phyloP scores from a whole-genome alignment of 2,113 vertebrate species.

The Proteles cristata region DNA sequence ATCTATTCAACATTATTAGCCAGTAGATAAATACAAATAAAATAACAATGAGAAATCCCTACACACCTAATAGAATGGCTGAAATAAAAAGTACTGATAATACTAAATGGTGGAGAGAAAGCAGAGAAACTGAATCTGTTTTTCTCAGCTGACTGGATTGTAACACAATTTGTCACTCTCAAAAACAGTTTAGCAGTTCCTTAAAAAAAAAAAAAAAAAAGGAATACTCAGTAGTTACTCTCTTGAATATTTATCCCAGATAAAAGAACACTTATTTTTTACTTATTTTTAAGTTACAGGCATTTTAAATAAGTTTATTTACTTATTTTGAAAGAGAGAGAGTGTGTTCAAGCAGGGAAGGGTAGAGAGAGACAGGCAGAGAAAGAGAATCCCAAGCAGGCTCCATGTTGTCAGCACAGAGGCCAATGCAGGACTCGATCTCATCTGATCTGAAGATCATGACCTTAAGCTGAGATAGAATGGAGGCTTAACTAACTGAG shows the following conservation, averaged over 20 bases:
- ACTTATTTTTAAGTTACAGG: no score
- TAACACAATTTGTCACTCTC: not conserved
- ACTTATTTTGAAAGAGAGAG: no score
- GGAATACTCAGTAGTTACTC: not conserved
- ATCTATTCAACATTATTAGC: not conserved
- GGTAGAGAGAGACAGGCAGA: no score
- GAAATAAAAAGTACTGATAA: not conserved
- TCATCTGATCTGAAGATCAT: no score
- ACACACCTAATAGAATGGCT: not conserved
- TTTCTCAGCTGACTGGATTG: not conserved
- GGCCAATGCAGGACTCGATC: no score
- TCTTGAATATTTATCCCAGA: not conserved
- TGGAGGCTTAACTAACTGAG: no score
- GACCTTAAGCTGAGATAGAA: no score
- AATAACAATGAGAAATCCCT: not conserved
- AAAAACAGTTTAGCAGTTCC: not conserved
- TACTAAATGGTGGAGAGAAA: not conserved
- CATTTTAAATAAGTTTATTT: no score
- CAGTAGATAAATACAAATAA: not conserved
- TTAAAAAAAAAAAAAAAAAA: slow-evolving; percentile 24
- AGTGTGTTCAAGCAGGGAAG: no score
- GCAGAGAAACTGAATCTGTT: not conserved
- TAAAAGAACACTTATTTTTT: not conserved
- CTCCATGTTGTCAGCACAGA: no score
- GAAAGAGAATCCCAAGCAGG: no score